Base-by-base conservation (phyloP, 92 coral and sea anemone genomes). In the Palythoa heliodiscus region DNA sequence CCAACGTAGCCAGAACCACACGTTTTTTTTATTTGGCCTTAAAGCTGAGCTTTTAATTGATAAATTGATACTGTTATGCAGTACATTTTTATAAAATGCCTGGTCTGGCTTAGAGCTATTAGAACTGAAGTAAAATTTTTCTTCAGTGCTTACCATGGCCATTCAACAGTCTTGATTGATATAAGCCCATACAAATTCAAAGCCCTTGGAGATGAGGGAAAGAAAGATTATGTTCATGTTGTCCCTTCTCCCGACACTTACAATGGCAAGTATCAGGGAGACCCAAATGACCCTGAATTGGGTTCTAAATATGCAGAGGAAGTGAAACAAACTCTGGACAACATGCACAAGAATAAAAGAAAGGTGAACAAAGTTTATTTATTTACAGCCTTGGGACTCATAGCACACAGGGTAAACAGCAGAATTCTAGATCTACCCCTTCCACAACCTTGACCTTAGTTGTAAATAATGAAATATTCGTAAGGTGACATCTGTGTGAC, bases 111-210 rank as follows among this genome's bases (percentile, higher is more conserved):
- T 8, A 43, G 50, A 63, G 22, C 22, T 22, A 63, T 7, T 63
- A 63, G 25, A 63, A 19, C 2, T 63, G 69, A 63, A 2, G 22
- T 25, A 61, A 52, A 22, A 20, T 61, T 11, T 61, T 60, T 38
- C 38, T 48, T n/a, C 55, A 96, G 99, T 84, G 99, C 99, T 23
- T 96, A 96, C 89, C 99, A 96, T 85, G 99, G 99, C 43, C 99
- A 96, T 88, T 89, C 98, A 11, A 75, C 93, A n/a, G 84, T 92
- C 1, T 81, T 96, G 53, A 94, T 94, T 85, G 99, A 94, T 58
- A 68, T 91, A 88, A 94, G 98, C 16, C 91, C 98, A n/a, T 96
- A 94, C 92, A 96, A 96, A 79, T 92, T 57, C 79, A 92, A 86
- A 52, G 87, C 92, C 75, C 88, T 84, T 39, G 95, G 95, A 70